phyloP scores from a whole-genome alignment of 1,140 invertebrate species.

The Chrysoperla carnea region DNA sequence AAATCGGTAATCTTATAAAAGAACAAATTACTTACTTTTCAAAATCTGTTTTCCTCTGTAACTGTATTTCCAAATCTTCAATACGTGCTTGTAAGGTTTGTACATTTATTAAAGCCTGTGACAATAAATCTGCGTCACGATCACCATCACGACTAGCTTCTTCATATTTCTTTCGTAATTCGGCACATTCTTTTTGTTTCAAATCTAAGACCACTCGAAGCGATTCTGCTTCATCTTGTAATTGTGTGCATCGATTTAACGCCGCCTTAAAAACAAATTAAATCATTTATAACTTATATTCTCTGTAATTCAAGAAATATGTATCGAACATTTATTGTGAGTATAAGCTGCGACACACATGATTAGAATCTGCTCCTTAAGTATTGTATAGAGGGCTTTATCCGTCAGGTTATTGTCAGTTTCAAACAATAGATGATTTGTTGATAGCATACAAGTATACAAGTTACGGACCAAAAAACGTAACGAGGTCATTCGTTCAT shows the following conservation, averaged over 20 bases:
- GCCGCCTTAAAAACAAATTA: background rate
- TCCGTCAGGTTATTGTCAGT: too few relatives aligned
- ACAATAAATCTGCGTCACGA: constrained; percentile 32
- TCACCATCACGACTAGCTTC: constrained; percentile 32
- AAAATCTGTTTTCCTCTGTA: constrained; percentile 33
- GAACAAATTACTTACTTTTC: constrained; percentile 38
- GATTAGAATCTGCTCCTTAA: too few relatives aligned
- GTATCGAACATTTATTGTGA: too few relatives aligned
- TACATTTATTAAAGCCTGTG: constrained; percentile 29
- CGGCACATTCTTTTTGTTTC: constrained; percentile 50
- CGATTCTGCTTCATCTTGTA: constrained; percentile 50
- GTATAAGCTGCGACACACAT: too few relatives aligned
- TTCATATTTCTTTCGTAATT: constrained; percentile 44
- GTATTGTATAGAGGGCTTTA: too few relatives aligned
- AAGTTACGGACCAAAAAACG: too few relatives aligned
- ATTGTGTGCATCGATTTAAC: constrained; percentile 4
- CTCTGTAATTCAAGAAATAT: too few relatives aligned
- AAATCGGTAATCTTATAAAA: too few relatives aligned
- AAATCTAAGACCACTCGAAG: constrained; percentile 56
- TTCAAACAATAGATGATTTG: too few relatives aligned
- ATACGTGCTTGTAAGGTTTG: constrained; percentile 39
- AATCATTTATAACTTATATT: too few relatives aligned
- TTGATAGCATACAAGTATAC: too few relatives aligned
- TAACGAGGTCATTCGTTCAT: too few relatives aligned
- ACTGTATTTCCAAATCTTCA: constrained; percentile 47